Conservation (phyloP, 2,113 vertebrate genomes). For the Aegithalos caudatus region DNA sequence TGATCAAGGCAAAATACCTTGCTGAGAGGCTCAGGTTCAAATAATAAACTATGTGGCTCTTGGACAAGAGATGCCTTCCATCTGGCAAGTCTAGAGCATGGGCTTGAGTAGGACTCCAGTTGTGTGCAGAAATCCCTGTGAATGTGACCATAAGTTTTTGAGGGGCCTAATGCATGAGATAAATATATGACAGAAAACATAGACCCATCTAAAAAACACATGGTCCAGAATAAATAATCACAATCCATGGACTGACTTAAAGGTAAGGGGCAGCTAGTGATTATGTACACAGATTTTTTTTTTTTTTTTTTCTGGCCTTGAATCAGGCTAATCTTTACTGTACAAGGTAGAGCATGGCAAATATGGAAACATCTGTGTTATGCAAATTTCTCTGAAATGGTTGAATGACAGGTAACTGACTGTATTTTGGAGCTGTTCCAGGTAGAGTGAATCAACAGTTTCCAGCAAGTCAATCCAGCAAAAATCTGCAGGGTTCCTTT, state of each 20-base stretch:
- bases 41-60: neutral
- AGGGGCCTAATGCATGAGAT: neutral
- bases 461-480: neutral
- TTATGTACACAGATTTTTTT: neutral
- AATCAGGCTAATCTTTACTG: neutral
- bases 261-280: neutral
- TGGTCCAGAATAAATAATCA: neutral
- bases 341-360: neutral
- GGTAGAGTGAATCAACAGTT: neutral
- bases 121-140: neutral
- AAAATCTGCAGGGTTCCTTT: neutral
- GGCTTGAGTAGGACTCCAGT: neutral
- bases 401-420: slow-evolving; percentile 26
- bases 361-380: slow-evolving; percentile 29
- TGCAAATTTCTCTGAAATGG: slow-evolving; percentile 5
- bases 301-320: neutral
- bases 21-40: slow-evolving; percentile 5
- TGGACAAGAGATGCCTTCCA: neutral
- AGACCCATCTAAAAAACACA: neutral
- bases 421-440: slow-evolving; percentile 21
- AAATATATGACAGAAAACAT: neutral
- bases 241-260: neutral
- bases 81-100: neutral
- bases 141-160: neutral
- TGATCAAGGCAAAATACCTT: slow-evolving; percentile 7